A percentile compares a stretch with the other conserved stretches of the same genome.
phyloP scores from a whole-genome alignment of 2,797 vertebrate genomes.

The Gastrophryne carolinensis region DNA sequence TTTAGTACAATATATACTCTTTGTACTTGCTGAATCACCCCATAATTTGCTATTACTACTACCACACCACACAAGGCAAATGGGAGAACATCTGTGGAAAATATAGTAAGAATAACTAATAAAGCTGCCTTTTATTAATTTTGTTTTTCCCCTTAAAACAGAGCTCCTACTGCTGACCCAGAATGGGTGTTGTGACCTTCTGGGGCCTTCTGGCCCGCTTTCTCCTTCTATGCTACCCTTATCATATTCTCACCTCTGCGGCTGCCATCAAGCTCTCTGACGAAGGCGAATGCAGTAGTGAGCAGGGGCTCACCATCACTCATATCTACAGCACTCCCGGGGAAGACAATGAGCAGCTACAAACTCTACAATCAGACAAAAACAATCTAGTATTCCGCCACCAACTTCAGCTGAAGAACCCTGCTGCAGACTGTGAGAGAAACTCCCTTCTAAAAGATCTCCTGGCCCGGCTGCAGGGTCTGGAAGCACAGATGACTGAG shows the following conservation, averaged over 20 bases:
- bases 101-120: background rate
- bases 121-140: background rate
- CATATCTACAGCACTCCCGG: conserved; percentile 82
- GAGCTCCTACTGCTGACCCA: conserved; percentile 19
- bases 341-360: conserved; percentile 70
- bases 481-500: conserved; percentile 83
- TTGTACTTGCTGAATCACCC: too few relatives aligned
- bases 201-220: conserved; percentile 61
- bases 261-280: background rate
- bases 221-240: conserved; percentile 64
- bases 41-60: too few relatives aligned
- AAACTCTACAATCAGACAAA: conserved; percentile 65
- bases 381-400: conserved; percentile 86
- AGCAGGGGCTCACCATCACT: conserved; percentile 80
- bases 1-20: too few relatives aligned
- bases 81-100: background rate
- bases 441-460: conserved; percentile 73
- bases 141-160: background rate
- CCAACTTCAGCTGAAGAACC: conserved; percentile 77
- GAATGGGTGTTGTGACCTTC: conserved; percentile 61
- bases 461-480: conserved; percentile 77
- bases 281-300: conserved; percentile 57
- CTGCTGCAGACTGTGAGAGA: conserved; percentile 74
- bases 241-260: conserved; percentile 39
- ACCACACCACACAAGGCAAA: too few relatives aligned